A percentile compares a stretch with the other conserved stretches of the same genome.
Evolutionary conservation across 2,797 vertebrate species (phyloP).

Genomic region (Aquila chrysaetos): DNA sequence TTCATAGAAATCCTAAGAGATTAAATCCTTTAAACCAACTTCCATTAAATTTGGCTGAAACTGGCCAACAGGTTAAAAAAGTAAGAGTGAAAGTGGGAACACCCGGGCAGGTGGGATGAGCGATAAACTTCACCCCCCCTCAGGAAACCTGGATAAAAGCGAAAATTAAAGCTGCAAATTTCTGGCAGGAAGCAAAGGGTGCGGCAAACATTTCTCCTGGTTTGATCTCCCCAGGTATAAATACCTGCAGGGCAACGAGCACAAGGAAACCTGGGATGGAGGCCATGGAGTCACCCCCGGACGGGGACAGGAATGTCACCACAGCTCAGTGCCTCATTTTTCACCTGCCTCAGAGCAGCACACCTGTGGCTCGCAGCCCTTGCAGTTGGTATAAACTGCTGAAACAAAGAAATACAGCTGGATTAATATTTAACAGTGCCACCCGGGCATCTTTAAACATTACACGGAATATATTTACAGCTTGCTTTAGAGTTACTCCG

Average conservation of each 20-base stretch:
- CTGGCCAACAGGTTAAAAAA: too few species aligned
- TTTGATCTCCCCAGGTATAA: not conserved
- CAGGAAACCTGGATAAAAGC: rapidly evolving
- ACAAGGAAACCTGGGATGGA: not conserved
- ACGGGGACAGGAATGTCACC: not conserved
- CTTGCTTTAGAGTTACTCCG: not conserved
- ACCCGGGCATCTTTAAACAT: not conserved
- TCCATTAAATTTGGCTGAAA: too few species aligned
- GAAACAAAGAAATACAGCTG: not conserved
- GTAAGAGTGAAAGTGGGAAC: too few species aligned
- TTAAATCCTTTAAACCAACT: too few species aligned
- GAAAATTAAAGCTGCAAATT: not conserved
- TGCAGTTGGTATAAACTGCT: not conserved
- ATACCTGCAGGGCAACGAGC: not conserved
- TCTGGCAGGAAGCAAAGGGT: not conserved
- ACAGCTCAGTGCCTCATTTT: not conserved
- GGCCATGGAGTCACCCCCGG: not conserved
- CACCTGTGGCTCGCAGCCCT: not conserved
- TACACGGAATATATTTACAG: not conserved
- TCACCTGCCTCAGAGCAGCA: not conserved
- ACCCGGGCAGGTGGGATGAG: not conserved
- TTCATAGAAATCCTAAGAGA: too few species aligned
- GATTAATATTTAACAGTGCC: constrained; percentile 15
- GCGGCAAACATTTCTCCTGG: rapidly evolving
- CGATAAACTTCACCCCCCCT: not conserved